phyloP scores from a whole-genome alignment of 2,113 vertebrate species.

The Alces alces region DNA sequence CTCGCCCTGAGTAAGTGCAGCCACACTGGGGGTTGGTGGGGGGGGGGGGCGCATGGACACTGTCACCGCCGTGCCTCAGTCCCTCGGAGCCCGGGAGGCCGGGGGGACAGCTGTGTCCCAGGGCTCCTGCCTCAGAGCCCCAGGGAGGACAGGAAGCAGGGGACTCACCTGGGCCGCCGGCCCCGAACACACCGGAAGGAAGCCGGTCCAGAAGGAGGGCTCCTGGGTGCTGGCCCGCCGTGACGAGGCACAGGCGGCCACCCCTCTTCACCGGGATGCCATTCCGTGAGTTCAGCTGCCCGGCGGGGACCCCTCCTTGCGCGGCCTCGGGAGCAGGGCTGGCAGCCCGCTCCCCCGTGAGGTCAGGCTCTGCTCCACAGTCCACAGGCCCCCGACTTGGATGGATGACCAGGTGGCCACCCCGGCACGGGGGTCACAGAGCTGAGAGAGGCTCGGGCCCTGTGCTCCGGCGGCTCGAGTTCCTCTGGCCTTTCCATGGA shows the following conservation, averaged over 20 bases:
- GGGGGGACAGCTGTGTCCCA: accelerated
- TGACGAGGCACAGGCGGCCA: background rate
- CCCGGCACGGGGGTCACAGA: background rate
- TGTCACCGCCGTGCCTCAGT: no score
- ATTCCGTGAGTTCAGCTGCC: background rate
- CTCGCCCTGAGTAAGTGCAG: no score
- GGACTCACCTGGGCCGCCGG: background rate
- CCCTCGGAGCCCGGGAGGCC: background rate
- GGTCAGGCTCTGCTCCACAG: background rate
- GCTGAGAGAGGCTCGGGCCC: background rate
- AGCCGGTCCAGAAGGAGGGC: background rate
- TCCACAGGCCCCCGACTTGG: accelerated
- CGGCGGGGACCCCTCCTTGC: background rate
- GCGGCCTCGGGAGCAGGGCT: background rate
- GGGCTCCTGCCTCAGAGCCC: background rate
- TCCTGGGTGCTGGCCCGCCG: no score
- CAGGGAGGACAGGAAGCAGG: background rate
- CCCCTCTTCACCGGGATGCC: background rate
- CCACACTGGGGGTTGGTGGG: accelerated
- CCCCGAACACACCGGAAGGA: background rate
- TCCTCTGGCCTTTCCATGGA: background rate
- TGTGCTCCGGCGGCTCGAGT: background rate
- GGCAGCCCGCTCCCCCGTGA: accelerated
- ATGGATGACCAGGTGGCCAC: background rate
- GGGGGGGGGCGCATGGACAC: no score